Percentiles rank a stretch among this genome's conserved stretches.
Evolutionary conservation across 2,113 vertebrate species (phyloP).

Genomic region (Ptyas mucosa): DNA sequence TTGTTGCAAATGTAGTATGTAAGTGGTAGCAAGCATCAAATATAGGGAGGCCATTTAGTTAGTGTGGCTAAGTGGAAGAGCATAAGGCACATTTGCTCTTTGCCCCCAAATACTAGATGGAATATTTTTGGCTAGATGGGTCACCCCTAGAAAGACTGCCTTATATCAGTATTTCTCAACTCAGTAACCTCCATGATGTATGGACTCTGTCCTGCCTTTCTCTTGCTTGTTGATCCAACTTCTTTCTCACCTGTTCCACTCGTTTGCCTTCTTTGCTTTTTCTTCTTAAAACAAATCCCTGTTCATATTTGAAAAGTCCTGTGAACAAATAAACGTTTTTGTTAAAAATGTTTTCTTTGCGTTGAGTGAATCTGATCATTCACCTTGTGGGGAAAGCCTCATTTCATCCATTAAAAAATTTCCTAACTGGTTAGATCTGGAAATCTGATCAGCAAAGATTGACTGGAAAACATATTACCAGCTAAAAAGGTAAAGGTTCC

Average conservation of each 20-base stretch:
- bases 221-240: not conserved
- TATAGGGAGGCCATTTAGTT: not conserved
- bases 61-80: not conserved
- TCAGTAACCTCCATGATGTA: not conserved
- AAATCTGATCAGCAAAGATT: not conserved
- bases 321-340: conserved; percentile 15
- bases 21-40: not conserved
- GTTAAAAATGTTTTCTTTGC: not conserved
- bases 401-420: not conserved
- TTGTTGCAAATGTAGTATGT: not conserved
- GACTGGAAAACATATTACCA: not conserved
- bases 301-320: conserved; percentile 27
- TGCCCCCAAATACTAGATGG: not conserved
- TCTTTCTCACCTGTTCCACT: not conserved
- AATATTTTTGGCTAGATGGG: not conserved
- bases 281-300: not conserved
- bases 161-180: not conserved
- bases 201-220: not conserved
- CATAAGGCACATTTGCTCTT: not conserved
- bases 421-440: not conserved
- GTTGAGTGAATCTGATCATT: not conserved
- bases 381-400: not conserved
- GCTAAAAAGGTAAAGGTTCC: not conserved
- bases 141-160: not conserved
- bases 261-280: not conserved